A percentile compares a stretch with the other conserved stretches of the same genome.
These are phyloP conservation scores for Hyaena hyaena DNA, from an alignment of 2,113 vertebrate genomes.

Conservation along the genomic window DNA sequence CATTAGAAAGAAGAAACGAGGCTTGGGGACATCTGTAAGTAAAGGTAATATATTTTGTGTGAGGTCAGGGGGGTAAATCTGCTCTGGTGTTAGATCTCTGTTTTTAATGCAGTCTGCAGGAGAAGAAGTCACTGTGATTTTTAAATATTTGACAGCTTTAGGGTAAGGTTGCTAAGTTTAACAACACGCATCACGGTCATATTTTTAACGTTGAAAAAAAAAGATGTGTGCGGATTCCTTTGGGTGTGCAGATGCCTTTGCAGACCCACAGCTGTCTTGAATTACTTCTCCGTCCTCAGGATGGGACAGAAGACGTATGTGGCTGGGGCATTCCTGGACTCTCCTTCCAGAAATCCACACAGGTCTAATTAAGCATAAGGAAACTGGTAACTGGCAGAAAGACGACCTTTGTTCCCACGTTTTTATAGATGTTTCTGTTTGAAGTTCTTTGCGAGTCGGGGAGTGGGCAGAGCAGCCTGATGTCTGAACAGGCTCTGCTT, in stretches of 20 bases:
- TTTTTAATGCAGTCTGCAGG: not conserved
- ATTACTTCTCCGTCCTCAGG: not conserved
- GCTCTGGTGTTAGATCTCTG: not conserved
- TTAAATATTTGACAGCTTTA: not conserved
- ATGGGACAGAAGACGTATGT: not conserved
- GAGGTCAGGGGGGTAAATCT: not conserved
- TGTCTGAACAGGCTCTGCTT: not conserved
- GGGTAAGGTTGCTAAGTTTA: not conserved
- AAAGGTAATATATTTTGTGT: not conserved
- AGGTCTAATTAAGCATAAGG: not conserved
- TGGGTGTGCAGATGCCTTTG: not conserved
- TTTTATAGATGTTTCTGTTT: constrained; percentile 35
- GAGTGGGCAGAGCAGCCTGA: not conserved
- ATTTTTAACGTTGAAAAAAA: not conserved
- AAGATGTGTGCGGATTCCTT: not conserved
- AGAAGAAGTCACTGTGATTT: not conserved
- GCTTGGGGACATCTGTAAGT: not conserved
- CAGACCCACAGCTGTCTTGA: not conserved
- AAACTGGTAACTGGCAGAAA: not conserved
- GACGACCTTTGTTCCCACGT: not conserved
- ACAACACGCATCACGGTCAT: not conserved
- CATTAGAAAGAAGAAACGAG: not conserved
- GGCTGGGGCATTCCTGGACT: not conserved
- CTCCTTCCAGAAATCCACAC: not conserved
- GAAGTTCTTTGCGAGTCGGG: not conserved